phyloP scores from a whole-genome alignment of 1,140 invertebrate species.

The Lysiphlebus fabarum region DNA sequence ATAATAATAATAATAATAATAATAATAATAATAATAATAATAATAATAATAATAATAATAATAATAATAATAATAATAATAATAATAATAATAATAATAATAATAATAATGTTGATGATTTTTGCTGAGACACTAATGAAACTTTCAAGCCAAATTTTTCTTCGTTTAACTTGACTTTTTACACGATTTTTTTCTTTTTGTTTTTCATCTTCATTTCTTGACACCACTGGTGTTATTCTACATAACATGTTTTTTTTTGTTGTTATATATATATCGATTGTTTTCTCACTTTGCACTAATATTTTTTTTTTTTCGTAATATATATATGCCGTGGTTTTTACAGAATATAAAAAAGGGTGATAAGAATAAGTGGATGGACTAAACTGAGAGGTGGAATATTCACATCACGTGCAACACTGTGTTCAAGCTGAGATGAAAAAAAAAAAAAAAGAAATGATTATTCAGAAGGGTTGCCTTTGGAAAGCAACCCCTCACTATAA shows the following conservation, averaged over 20 bases:
- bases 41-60: too few species aligned
- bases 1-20: too few species aligned
- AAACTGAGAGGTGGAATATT: slow-evolving; percentile 8
- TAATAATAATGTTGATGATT: slow-evolving; percentile 6
- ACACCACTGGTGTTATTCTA: background rate
- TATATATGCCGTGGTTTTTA: background rate
- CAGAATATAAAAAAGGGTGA: background rate
- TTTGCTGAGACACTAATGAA: slow-evolving; percentile 19
- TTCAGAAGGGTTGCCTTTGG: slow-evolving; percentile 1
- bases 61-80: background rate
- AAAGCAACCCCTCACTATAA: background rate
- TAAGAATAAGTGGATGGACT: background rate
- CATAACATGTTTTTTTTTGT: background rate
- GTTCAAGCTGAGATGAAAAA: slow-evolving; percentile 13
- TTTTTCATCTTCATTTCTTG: background rate
- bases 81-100: too few species aligned
- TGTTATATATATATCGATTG: background rate
- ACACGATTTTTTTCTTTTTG: background rate
- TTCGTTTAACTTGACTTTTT: slow-evolving; percentile 8
- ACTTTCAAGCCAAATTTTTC: slow-evolving; percentile 19
- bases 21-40: too few species aligned
- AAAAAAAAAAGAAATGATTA: slow-evolving; percentile 12
- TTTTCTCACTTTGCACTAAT: background rate
- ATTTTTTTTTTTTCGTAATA: background rate
- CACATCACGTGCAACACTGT: slow-evolving; percentile 20